These are phyloP conservation scores for Choreutis nemorana DNA, from an alignment of 2,888 invertebrate species.

Conservation along the genomic window DNA sequence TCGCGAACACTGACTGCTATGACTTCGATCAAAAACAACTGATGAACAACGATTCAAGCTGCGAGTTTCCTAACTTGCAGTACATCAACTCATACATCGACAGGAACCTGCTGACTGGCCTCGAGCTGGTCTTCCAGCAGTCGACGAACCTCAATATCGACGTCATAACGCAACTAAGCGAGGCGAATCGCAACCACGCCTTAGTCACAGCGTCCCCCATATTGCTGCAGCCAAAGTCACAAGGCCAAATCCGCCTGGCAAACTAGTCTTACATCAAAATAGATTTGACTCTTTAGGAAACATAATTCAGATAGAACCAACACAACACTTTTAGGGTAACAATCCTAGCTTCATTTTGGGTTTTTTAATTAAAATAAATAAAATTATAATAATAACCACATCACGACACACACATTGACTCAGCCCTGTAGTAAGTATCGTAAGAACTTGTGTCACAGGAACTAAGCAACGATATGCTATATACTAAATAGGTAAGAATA, in stretches of 20 bases:
- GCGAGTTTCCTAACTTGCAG: slow-evolving; percentile 30
- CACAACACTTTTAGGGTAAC: too few species aligned
- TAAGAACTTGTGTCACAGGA: too few species aligned
- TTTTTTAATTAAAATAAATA: too few species aligned
- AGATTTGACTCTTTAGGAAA: too few species aligned
- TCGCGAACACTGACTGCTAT: slow-evolving; percentile 33
- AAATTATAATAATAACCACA: too few species aligned
- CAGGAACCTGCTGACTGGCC: slow-evolving; percentile 14
- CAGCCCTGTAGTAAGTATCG: too few species aligned
- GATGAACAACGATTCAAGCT: slow-evolving; percentile 17
- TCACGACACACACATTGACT: too few species aligned
- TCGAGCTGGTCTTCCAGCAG: slow-evolving; percentile 12
- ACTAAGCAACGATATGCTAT: too few species aligned
- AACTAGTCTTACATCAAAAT: too few species aligned
- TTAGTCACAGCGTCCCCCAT: slow-evolving; percentile 23
- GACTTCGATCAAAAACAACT: slow-evolving; percentile 18
- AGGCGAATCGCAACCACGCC: slow-evolving; percentile 18
- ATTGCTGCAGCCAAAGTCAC: slow-evolving; percentile 26
- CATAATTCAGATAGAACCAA: too few species aligned
- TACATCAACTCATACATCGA: slow-evolving; percentile 25
- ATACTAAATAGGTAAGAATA: too few species aligned
- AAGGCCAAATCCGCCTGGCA: slow-evolving; percentile 27
- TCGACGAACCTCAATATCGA: slow-evolving; percentile 15
- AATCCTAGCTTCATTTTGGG: too few species aligned
- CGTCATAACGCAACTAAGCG: slow-evolving; percentile 19